Base-by-base conservation (phyloP, 2,888 invertebrate genomes). In the Allophyes oxyacanthae region DNA sequence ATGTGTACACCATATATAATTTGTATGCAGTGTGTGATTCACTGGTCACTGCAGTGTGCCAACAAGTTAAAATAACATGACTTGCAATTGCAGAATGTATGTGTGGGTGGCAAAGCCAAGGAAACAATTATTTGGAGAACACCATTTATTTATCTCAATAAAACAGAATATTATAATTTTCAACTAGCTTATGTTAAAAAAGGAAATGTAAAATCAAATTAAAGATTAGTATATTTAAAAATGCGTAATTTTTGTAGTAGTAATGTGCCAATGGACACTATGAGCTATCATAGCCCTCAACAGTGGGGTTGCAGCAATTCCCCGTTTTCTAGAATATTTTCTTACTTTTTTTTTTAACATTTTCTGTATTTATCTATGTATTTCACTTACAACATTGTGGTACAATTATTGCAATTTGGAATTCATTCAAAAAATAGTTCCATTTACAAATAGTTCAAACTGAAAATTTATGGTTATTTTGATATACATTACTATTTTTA, bases 81-180 rank as follows among this genome's bases (percentile, higher is more conserved):
- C 88, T 90, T 88, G 88, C 89, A 79, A 74, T 90, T 88, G 88
- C 89, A 79, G 74, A 83, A 80, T 75, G 72, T 61, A 61, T 52
- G 72, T 62, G 86, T 86, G 83, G 86, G 85, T 62, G 78, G 65
- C 61, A 65, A 77, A 75, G 69, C 79, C 73, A 89, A 85, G 73
- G 72, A 89, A 90, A 89, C 86, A 88, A 84, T 76, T 82, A 75
- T 82, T 83, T 82, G 82, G 88, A 89, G 92, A 91, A 92, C 89
- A 88, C 85, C 84, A 88, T 92, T 93, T 90, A 90, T 92, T 89
- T 86, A 85, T 91, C 86, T 91, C 87, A 89, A 85, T 91, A 92
- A 92, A 94, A 93, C 92, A 91, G 90, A 90, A 91, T 90, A 87
- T 90, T 91, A 90, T 91, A 92, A 91, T 90, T 91, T 90, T 87